Conservation (phyloP, 2,113 vertebrate species). For the Myodes glareolus region DNA sequence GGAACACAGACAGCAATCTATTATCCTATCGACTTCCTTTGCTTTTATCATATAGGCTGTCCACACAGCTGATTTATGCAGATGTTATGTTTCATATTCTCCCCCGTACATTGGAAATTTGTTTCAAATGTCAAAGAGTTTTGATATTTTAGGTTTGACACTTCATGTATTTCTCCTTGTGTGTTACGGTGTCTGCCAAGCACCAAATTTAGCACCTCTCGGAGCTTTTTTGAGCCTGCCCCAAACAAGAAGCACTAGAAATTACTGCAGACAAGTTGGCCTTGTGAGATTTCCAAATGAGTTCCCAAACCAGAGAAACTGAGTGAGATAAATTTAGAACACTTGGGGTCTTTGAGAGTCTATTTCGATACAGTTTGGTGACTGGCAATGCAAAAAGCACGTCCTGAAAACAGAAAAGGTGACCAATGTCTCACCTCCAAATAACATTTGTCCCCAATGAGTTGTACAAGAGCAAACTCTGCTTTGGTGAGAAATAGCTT, state of each 20-base stretch:
- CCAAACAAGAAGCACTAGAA: slow-evolving; percentile 81
- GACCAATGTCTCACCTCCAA: slow-evolving; percentile 55
- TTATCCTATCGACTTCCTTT: slow-evolving; percentile 23
- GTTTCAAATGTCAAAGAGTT: slow-evolving; percentile 77
- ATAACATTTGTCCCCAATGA: background rate
- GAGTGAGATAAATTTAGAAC: slow-evolving; percentile 81
- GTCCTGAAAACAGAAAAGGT: slow-evolving; percentile 60
- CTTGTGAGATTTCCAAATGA: slow-evolving; percentile 82
- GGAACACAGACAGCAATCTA: background rate
- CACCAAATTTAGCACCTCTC: slow-evolving; percentile 76
- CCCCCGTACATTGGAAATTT: slow-evolving; percentile 62
- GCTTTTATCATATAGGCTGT: slow-evolving; percentile 22
- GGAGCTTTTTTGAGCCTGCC: slow-evolving; percentile 77
- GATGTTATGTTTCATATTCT: slow-evolving; percentile 69
- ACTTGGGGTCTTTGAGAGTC: slow-evolving; percentile 76
- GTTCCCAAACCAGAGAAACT: slow-evolving; percentile 79
- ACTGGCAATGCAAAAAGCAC: slow-evolving; percentile 44
- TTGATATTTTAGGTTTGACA: slow-evolving; percentile 80
- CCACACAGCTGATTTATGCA: slow-evolving; percentile 50
- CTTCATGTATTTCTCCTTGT: slow-evolving; percentile 66
- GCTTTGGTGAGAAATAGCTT: slow-evolving; percentile 46
- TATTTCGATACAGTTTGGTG: slow-evolving; percentile 67
- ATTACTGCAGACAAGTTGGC: slow-evolving; percentile 80
- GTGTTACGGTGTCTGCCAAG: slow-evolving; percentile 72
- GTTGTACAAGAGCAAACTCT: slow-evolving; percentile 6